Evolutionary conservation across 2,113 vertebrate species (phyloP).

Genomic region (Procapra przewalskii): DNA sequence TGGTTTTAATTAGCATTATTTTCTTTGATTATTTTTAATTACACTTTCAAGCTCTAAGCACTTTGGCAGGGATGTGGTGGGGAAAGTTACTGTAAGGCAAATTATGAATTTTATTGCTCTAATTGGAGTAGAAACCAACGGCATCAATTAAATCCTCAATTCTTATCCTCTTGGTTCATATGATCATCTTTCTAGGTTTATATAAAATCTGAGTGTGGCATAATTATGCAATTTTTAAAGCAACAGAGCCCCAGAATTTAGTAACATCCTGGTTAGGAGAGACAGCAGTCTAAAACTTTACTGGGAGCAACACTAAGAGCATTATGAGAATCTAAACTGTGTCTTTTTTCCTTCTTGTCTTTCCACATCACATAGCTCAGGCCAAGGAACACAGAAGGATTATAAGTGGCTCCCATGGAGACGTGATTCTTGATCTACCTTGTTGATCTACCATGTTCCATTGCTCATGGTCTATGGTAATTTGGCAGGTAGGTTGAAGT

Average conservation of each 20-base stretch:
- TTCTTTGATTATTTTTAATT: constrained; percentile 39
- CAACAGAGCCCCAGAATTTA: not conserved
- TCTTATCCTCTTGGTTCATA: not conserved
- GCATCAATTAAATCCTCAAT: not conserved
- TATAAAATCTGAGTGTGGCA: not conserved
- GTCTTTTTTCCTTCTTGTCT: not conserved
- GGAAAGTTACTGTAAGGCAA: constrained; percentile 24
- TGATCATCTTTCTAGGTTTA: not conserved
- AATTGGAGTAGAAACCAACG: not conserved
- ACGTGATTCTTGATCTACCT: not conserved
- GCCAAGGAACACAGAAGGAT: not conserved
- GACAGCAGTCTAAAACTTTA: not conserved
- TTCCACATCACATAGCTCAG: not conserved
- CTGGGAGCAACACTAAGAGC: not conserved
- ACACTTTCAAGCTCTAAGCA: not conserved
- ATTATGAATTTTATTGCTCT: constrained; percentile 34
- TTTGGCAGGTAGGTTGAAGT: not conserved
- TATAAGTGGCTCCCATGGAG: not conserved
- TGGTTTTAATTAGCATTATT: constrained; percentile 28
- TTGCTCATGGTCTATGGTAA: not conserved
- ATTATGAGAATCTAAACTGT: not conserved
- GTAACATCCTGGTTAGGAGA: not conserved
- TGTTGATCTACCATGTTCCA: not conserved
- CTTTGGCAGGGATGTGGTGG: not conserved
- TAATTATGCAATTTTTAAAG: not conserved